Percentiles rank a stretch among this genome's conserved stretches.
Evolutionary conservation across 2,888 invertebrate species (phyloP).

Genomic region (Diaperis boleti): DNA sequence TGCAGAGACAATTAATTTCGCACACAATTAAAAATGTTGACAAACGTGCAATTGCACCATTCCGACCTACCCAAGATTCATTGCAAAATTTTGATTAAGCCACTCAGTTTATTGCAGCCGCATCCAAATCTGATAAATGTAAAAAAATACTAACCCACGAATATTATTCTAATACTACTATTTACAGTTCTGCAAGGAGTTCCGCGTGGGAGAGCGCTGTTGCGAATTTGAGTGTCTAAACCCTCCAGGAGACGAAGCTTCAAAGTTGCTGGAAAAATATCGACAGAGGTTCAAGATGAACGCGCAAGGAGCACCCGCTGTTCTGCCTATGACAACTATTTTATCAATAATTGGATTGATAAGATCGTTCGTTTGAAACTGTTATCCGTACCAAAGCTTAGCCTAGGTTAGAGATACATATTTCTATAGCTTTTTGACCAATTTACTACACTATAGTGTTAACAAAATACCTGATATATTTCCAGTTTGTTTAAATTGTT

Average conservation of each 20-base stretch:
- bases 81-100: too few species aligned
- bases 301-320: conserved; percentile 36
- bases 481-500: conserved; percentile 4
- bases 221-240: conserved; percentile 92
- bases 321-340: conserved; percentile 19
- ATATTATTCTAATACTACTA: conserved; percentile 8
- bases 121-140: too few species aligned
- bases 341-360: conserved; percentile 20
- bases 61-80: too few species aligned
- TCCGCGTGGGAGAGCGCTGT: conserved; percentile 85
- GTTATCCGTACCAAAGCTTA: conserved; percentile 33
- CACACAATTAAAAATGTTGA: too few species aligned
- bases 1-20: too few species aligned
- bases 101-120: conserved; percentile 5
- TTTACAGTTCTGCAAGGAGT: conserved; percentile 86
- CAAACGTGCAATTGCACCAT: too few species aligned
- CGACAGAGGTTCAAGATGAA: conserved; percentile 51
- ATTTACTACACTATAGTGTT: conserved; percentile 30
- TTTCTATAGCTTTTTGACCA: conserved; percentile 36
- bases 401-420: conserved; percentile 21
- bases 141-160: too few species aligned
- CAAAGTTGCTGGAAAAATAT: conserved; percentile 59
- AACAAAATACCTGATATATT: conserved; percentile 4
- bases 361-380: conserved; percentile 24
- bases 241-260: conserved; percentile 75